Evolutionary conservation across 2,888 invertebrate species (phyloP).

Genomic region (Andrena praecox): DNA sequence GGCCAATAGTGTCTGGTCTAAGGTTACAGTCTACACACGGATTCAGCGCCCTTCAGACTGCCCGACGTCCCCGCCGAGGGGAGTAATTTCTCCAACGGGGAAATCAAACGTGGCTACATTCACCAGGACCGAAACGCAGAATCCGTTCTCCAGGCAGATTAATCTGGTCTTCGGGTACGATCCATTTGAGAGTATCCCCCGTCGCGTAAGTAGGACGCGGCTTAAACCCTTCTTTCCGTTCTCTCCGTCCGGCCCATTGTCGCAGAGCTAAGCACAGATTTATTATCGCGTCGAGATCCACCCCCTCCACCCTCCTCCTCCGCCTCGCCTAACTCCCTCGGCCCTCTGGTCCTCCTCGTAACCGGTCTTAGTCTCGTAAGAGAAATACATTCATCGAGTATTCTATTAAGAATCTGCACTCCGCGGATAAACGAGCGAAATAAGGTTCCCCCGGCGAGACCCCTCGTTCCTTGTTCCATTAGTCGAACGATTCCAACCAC

Average conservation of each 20-base stretch:
- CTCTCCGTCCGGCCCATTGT: conserved; percentile 77
- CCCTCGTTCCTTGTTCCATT: conserved; percentile 67
- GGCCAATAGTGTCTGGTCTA: no score
- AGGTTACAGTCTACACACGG: neutral
- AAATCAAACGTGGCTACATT: conserved; percentile 59
- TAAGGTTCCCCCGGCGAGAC: conserved; percentile 68
- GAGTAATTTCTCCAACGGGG: conserved; percentile 17
- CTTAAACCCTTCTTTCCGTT: conserved; percentile 81
- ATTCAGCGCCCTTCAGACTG: neutral
- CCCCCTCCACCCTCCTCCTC: conserved; percentile 41
- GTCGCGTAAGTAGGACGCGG: conserved; percentile 77
- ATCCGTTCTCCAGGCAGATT: conserved; percentile 74
- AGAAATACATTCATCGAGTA: conserved; percentile 82
- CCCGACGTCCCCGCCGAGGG: neutral
- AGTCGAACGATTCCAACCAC: conserved; percentile 71
- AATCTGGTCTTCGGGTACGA: conserved; percentile 76
- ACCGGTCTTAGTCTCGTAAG: conserved; percentile 77
- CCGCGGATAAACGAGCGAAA: conserved; percentile 78
- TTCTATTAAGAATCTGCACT: conserved; percentile 82
- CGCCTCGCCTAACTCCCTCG: conserved; percentile 34
- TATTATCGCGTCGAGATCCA: conserved; percentile 78
- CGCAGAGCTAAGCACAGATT: conserved; percentile 81
- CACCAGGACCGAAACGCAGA: conserved; percentile 60
- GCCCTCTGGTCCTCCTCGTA: conserved; percentile 57
- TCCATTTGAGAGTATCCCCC: conserved; percentile 77